Conservation (phyloP, 2,888 invertebrate species). For the Chloroclystis v-ata region DNA sequence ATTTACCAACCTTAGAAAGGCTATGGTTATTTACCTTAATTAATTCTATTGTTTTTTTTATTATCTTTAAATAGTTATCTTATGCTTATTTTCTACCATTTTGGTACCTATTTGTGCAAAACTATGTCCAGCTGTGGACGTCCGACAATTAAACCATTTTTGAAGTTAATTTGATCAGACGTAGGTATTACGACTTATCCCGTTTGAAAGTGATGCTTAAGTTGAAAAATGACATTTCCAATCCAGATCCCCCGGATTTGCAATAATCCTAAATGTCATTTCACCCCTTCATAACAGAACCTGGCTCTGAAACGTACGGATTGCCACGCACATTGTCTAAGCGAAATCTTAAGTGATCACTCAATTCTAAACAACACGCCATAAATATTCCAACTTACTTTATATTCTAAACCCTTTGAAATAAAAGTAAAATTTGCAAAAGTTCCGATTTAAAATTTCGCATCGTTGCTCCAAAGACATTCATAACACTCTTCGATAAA, state of each 20-base stretch:
- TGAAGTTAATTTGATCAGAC: too few relatives aligned
- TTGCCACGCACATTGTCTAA: slow-evolving; percentile 70
- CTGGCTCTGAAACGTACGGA: slow-evolving; percentile 70
- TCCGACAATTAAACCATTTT: too few relatives aligned
- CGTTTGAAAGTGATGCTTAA: slow-evolving; percentile 37
- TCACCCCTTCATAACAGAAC: slow-evolving; percentile 69
- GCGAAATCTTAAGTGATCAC: slow-evolving; percentile 65
- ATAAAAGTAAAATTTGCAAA: slow-evolving; percentile 17
- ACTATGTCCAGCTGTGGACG: too few relatives aligned
- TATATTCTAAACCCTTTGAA: slow-evolving; percentile 21
- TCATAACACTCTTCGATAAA: slow-evolving; percentile 30
- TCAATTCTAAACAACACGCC: slow-evolving; percentile 39
- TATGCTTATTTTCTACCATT: too few relatives aligned
- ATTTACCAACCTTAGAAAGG: too few relatives aligned
- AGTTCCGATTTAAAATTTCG: slow-evolving; percentile 50
- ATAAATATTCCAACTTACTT: slow-evolving; percentile 26
- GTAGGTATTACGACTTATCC: too few relatives aligned
- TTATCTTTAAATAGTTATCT: too few relatives aligned
- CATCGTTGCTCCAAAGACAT: slow-evolving; percentile 39
- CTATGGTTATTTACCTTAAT: too few relatives aligned
- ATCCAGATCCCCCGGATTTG: slow-evolving; percentile 54
- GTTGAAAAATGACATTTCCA: slow-evolving; percentile 63
- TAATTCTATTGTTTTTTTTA: too few relatives aligned
- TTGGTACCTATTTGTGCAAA: too few relatives aligned
- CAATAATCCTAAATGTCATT: slow-evolving; percentile 68